Conservation (phyloP, 2,113 vertebrate species). For the Bambusicola thoracicus region DNA sequence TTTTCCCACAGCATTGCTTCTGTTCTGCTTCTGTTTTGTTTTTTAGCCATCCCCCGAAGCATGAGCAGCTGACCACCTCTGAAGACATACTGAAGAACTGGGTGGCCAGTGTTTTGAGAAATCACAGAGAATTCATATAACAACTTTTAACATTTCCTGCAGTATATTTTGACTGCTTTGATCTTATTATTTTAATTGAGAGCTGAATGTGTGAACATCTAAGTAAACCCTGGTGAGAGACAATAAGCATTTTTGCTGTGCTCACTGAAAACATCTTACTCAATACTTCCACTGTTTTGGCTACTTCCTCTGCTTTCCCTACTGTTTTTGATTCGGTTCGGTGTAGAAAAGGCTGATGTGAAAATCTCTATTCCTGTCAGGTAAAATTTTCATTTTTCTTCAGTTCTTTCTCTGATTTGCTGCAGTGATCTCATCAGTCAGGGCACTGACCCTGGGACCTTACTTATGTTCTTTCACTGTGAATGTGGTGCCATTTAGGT, state of each 20-base stretch:
- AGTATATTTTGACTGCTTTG: not conserved
- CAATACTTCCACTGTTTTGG: not conserved
- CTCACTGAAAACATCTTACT: conserved; percentile 2
- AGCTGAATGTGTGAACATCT: not conserved
- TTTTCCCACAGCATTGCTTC: not conserved
- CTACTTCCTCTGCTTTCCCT: not conserved
- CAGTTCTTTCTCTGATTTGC: not conserved
- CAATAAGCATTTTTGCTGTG: not conserved
- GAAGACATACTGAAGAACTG: not conserved
- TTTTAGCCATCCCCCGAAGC: not conserved
- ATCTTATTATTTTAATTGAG: not conserved
- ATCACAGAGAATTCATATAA: not conserved
- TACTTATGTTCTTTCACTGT: not conserved
- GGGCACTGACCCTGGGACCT: not conserved
- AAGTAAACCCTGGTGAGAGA: not conserved
- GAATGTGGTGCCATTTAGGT: not conserved
- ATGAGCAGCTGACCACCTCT: not conserved
- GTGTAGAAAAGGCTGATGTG: not conserved
- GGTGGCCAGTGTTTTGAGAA: not conserved
- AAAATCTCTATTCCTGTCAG: not conserved
- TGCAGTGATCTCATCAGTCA: not conserved
- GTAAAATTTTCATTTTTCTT: not conserved
- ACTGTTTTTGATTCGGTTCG: not conserved
- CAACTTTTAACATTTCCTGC: not conserved
- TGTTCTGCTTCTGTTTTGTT: not conserved